phyloP scores from a whole-genome alignment of 1,140 invertebrate genomes.

The Meloidogyne floridensis region DNA sequence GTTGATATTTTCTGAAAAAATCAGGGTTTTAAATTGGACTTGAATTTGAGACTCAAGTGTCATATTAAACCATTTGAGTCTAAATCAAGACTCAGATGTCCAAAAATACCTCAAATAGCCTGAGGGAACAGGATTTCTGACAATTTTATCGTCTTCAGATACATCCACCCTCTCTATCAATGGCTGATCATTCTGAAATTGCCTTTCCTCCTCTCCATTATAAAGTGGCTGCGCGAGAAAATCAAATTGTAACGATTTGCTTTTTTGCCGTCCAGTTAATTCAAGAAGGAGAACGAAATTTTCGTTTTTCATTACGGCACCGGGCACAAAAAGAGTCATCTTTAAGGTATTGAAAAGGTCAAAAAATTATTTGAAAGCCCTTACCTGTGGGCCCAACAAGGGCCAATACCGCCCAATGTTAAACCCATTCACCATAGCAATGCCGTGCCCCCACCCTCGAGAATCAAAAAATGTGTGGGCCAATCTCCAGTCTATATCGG shows the following conservation, averaged over 20 bases:
- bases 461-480: slow-evolving; percentile 40
- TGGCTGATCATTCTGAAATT: neutral
- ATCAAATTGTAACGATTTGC: neutral
- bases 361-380: neutral
- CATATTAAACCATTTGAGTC: neutral
- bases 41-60: neutral
- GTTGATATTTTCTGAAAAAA: neutral
- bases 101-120: neutral
- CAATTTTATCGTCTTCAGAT: neutral
- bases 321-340: slow-evolving; percentile 42
- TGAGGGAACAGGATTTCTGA: neutral
- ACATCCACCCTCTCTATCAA: neutral
- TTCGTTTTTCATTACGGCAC: slow-evolving; percentile 36
- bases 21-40: neutral
- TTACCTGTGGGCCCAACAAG: slow-evolving; percentile 39
- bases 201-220: neutral
- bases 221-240: neutral
- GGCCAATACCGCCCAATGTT: slow-evolving; percentile 48
- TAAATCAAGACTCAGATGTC: neutral
- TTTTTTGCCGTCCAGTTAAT: slow-evolving; percentile 26
- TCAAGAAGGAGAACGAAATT: slow-evolving; percentile 30
- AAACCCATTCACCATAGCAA: slow-evolving; percentile 36
- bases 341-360: neutral
- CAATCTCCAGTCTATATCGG: slow-evolving; percentile 28
- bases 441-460: slow-evolving; percentile 34